Evolutionary conservation across 2,888 invertebrate species (phyloP), one percentile per base, ranked within the genome.

Genomic region (Macrosiphum euphorbiae): DNA sequence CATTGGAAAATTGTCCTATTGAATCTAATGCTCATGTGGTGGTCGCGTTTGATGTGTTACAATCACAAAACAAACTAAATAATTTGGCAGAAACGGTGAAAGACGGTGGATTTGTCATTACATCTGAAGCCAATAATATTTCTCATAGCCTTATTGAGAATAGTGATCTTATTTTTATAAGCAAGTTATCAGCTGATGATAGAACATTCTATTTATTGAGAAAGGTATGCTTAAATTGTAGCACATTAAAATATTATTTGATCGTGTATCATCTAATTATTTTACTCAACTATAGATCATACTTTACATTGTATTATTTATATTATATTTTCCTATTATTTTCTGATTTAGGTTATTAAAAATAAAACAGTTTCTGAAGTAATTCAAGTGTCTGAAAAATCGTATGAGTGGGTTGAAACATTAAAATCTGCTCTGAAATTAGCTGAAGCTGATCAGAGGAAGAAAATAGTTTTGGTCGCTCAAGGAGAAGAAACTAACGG

Each of bases 351-450:
- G 78, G 35, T 78, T 1, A 78, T 78, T 35, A 78, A 78, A 78
- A 78, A 78, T 78, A 35, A 78, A 20, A 5, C 78, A 35, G 92
- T 95, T 2, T 95, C 96, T 88, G 96, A 96, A n/a, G 96, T 98
- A 0, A 96, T 98, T 5, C 96, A 97, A 94, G 96, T 98, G 50
- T 97, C 97, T 0, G 55, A 58, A 58, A 58, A 58, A 58, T 58
- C 55, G 26, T 58, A 58, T 58, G 55, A 58, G 55, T 58, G 99
- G 99, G 97, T 99, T 90, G 98, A 98, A 90, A 96, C 96, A 24
- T 96, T 99, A 78, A 99, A 99, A 96, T 96, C 96, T 1, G 97
- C 97, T 0, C 95, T 99, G 95, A 97, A 97, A 94, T 97, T 97
- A 94, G 96, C 97, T 91, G 97, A 97, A 95, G 95, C 96, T 52